These are phyloP conservation scores for Phyto melanocephala DNA, from an alignment of 2,888 invertebrate genomes.

Conservation along the genomic window DNA sequence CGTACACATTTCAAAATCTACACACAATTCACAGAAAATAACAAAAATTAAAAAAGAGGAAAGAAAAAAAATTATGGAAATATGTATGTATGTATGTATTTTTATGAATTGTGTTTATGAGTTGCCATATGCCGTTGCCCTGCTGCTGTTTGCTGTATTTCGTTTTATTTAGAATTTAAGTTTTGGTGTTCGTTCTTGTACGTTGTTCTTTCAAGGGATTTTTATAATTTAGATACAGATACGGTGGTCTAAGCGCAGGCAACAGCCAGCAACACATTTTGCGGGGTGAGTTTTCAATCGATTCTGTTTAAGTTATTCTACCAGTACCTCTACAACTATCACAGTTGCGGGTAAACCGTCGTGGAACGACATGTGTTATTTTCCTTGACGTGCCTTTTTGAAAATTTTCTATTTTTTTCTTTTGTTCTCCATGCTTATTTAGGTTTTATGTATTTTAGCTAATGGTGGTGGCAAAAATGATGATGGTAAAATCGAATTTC, in stretches of 20 bases:
- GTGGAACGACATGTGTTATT: slow-evolving; percentile 61
- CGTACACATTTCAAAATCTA: slow-evolving; percentile 16
- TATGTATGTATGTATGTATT: neutral
- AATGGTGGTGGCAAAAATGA: slow-evolving; percentile 29
- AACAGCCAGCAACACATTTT: slow-evolving; percentile 31
- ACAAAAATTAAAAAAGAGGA: neutral
- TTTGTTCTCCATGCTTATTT: slow-evolving; percentile 15
- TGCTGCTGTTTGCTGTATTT: slow-evolving; percentile 47
- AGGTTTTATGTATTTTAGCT: slow-evolving; percentile 21
- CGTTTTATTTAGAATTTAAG: slow-evolving; percentile 46
- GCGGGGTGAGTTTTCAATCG: slow-evolving; percentile 59
- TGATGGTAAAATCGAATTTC: slow-evolving; percentile 51
- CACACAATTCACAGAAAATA: slow-evolving; percentile 52
- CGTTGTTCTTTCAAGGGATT: slow-evolving; percentile 46
- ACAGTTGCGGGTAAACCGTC: slow-evolving; percentile 45
- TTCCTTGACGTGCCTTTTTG: slow-evolving; percentile 59
- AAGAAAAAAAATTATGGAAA: neutral
- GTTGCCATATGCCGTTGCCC: slow-evolving; percentile 64
- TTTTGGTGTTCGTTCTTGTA: slow-evolving; percentile 14
- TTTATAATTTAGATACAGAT: slow-evolving; percentile 30
- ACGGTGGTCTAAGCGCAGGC: neutral
- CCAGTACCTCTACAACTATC: slow-evolving; percentile 30
- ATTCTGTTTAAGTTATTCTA: slow-evolving; percentile 55
- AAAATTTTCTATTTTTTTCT: slow-evolving; percentile 41
- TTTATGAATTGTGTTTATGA: slow-evolving; percentile 41